Conservation (phyloP, 1,140 invertebrate genomes). For the Limonius californicus region DNA sequence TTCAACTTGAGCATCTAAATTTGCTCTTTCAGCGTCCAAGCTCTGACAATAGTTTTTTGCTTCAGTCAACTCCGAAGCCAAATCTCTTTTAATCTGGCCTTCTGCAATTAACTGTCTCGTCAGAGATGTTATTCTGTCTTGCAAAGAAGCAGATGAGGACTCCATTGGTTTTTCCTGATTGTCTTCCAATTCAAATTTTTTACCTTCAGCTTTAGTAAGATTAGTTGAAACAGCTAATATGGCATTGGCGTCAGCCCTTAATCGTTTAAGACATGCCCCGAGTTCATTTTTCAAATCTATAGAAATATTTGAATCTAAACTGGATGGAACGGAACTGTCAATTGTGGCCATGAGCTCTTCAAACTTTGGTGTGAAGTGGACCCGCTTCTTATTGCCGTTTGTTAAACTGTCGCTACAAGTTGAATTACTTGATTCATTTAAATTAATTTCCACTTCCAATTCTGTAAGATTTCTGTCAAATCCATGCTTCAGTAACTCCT, state of each 20-base stretch:
- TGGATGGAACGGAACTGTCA: conserved; percentile 42
- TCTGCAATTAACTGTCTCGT: conserved; percentile 37
- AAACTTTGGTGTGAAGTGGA: conserved; percentile 67
- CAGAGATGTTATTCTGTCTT: conserved; percentile 31
- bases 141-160: conserved; percentile 15
- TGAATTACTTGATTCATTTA: conserved; percentile 21
- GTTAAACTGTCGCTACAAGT: conserved; percentile 32
- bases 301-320: conserved; percentile 51
- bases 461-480: conserved; percentile 34
- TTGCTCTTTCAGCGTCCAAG: conserved; percentile 53
- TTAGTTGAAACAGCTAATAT: conserved; percentile 58
- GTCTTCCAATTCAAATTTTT: neutral
- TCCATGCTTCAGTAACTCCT: conserved; percentile 55
- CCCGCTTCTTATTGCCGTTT: conserved; percentile 45
- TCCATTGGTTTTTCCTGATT: neutral
- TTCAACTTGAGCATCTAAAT: conserved; percentile 55
- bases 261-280: conserved; percentile 59
- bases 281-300: conserved; percentile 57
- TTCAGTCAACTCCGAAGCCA: conserved; percentile 41
- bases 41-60: conserved; percentile 49
- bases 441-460: conserved; percentile 28
- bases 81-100: conserved; percentile 36
- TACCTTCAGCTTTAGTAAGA: conserved; percentile 27
- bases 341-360: conserved; percentile 56
- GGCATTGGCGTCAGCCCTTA: conserved; percentile 64